These are phyloP conservation scores for Rhabdomys dilectus DNA, from an alignment of 2,113 vertebrate genomes.

Conservation along the genomic window DNA sequence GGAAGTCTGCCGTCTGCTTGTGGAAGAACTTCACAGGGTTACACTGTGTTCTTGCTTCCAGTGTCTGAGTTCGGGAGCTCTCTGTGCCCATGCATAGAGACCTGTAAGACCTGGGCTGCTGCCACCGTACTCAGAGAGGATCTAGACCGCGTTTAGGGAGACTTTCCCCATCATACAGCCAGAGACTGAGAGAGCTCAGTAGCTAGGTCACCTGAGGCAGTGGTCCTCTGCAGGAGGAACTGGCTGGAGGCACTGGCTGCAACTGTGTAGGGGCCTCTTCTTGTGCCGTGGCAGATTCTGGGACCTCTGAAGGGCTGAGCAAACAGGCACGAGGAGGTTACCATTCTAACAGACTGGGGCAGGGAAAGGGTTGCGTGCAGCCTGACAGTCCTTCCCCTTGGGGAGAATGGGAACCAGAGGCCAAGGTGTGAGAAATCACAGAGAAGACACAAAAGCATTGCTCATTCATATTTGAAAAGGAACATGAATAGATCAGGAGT, in stretches of 20 bases:
- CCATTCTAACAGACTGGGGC: fast-evolving
- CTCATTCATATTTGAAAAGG: background rate
- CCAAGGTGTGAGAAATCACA: background rate
- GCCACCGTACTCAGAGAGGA: background rate
- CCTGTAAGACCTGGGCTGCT: background rate
- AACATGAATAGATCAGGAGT: background rate
- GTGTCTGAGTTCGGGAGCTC: background rate
- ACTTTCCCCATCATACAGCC: background rate
- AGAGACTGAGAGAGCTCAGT: background rate
- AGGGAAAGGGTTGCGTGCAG: background rate
- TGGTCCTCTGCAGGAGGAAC: background rate
- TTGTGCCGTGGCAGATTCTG: background rate
- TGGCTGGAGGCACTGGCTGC: too few species aligned
- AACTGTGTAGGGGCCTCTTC: background rate
- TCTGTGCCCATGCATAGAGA: background rate
- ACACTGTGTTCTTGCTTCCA: background rate
- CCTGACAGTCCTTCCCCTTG: background rate
- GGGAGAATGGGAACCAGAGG: too few species aligned
- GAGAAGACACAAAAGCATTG: background rate
- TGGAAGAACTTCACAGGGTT: background rate
- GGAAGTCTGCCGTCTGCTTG: background rate
- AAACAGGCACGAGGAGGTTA: fast-evolving
- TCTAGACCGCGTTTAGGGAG: background rate
- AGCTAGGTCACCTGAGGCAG: background rate
- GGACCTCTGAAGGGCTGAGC: background rate